Base-by-base conservation (phyloP, 2,113 vertebrate genomes). In the Cromileptes altivelis region DNA sequence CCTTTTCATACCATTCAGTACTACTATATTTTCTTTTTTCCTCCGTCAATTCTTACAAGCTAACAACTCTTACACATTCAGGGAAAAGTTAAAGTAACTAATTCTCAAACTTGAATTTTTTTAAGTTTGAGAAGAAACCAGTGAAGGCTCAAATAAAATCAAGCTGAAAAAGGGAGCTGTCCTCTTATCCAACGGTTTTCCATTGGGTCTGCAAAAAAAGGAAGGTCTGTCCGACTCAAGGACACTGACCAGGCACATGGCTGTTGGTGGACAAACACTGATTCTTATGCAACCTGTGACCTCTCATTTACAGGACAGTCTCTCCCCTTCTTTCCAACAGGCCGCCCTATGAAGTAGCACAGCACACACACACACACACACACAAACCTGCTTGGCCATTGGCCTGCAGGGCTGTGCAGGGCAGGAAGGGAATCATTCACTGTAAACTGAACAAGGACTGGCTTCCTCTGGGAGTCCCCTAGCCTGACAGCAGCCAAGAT, bases 381-480 rank as follows among this genome's bases (percentile, higher is more conserved):
- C 89, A 90, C 63, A 85, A 42, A 86, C 89, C 82, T 95, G 93
- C 90, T 89, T 86, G 89, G 90, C 94, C 88, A 77, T 81, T 87
- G 95, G 95, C 95, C 92, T 77, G 86, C 76, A 82, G 90, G 95
- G 95, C 94, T 94, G 80, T 70, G 91, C 88, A 81, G 86, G 94
- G 95, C 95, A 97, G 96, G 97, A 97, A 97, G 96, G 94, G 93
- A 93, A 95, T 93, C 94, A 97, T 97, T 96, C 94, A 95, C 94
- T 93, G 91, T 93, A 94, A 94, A 94, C 91, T 95, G 94, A 95
- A 95, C 91, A 92, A 93, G 92, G 90, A 92, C 94, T 89, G 81
- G 91, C 95, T 96, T 97, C 96, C 95, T 95, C 82, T 93, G 94
- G 95, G 95, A 94, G 91, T 94, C 92, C 93, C 93, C 87, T 70